A percentile compares a stretch with the other conserved stretches of the same genome.
phyloP scores from a whole-genome alignment of 2,888 invertebrate genomes.

The Leistus spinibarbis region DNA sequence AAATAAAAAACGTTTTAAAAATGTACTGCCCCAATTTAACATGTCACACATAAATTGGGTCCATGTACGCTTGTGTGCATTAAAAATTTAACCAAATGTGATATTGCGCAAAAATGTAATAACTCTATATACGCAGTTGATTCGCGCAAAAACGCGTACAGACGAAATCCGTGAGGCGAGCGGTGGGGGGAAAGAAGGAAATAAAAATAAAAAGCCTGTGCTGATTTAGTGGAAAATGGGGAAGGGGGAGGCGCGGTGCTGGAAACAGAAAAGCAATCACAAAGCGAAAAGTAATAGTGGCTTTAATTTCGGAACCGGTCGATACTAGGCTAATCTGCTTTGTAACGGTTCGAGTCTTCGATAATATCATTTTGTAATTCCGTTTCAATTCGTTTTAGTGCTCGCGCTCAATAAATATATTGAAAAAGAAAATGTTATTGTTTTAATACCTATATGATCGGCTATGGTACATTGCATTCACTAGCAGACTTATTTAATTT shows the following conservation, averaged over 20 bases:
- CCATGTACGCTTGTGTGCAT: not conserved
- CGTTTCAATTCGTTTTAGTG: conserved; percentile 29
- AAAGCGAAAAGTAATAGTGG: conserved; percentile 34
- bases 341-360: conserved; percentile 29
- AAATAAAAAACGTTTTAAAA: not conserved
- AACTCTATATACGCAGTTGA: not conserved
- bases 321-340: conserved; percentile 32
- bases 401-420: conserved; percentile 21
- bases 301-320: conserved; percentile 24
- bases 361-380: conserved; percentile 35
- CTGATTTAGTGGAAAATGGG: conserved; percentile 33
- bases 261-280: conserved; percentile 33
- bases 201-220: conserved; percentile 14
- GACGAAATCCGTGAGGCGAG: no score
- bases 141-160: not conserved
- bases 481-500: not conserved
- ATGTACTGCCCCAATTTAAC: not conserved
- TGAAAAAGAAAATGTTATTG: conserved; percentile 11
- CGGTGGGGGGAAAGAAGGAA: not conserved
- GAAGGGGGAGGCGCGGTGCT: no score
- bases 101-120: not conserved
- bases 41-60: not conserved
- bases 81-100: not conserved
- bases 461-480: not conserved
- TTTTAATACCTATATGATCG: not conserved